Evolutionary conservation across 2,113 vertebrate species (phyloP).

Genomic region (Mugil cephalus): DNA sequence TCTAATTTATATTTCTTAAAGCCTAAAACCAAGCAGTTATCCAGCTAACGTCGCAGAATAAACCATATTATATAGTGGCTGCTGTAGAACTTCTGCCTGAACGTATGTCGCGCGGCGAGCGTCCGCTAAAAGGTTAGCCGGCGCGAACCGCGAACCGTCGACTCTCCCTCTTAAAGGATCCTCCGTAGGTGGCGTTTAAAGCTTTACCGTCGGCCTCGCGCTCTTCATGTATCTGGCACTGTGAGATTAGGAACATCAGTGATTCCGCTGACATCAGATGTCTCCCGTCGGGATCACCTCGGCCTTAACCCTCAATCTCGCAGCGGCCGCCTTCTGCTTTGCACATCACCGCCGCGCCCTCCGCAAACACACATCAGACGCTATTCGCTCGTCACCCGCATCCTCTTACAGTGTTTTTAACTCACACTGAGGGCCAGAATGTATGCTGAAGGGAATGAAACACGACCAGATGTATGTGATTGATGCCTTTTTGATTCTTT

Average conservation of each 20-base stretch:
- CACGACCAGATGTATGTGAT: conserved; percentile 83
- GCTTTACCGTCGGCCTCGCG: conserved; percentile 61
- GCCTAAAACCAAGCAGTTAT: conserved; percentile 2
- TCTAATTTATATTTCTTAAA: background rate
- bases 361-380: conserved; percentile 38
- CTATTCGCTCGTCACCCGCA: conserved; percentile 31
- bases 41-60: conserved; percentile 7
- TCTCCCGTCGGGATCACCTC: conserved; percentile 85
- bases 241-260: conserved; percentile 75
- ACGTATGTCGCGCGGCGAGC: conserved; percentile 1
- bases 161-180: conserved; percentile 6
- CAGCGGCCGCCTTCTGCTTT: conserved; percentile 71
- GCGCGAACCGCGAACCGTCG: background rate
- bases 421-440: conserved; percentile 88
- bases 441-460: conserved; percentile 86
- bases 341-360: conserved; percentile 34
- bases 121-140: conserved; percentile 14
- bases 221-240: conserved; percentile 41
- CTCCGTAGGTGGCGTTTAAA: conserved; percentile 29
- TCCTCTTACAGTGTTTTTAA: conserved; percentile 63
- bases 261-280: conserved; percentile 60
- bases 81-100: conserved; percentile 4
- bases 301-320: conserved; percentile 84
- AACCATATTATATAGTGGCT: conserved; percentile 1
- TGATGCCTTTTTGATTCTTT: conserved; percentile 88